Conservation (phyloP, 2,888 invertebrate species). For the Apodemia duryi region DNA sequence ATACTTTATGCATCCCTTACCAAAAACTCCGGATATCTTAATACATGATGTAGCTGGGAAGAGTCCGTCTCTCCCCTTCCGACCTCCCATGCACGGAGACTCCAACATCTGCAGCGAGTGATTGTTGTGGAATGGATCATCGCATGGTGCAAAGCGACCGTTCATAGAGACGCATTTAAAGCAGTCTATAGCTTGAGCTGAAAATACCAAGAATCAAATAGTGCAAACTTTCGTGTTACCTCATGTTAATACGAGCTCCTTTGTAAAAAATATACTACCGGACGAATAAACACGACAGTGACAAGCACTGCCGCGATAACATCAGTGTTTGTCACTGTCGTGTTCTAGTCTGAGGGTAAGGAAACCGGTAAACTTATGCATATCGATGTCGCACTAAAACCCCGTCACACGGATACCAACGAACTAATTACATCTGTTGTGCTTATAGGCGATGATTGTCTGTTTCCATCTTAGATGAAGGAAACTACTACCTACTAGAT, state of each 20-base stretch:
- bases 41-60: constrained; percentile 99
- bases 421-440: no score
- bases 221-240: background rate
- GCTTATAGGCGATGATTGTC: background rate
- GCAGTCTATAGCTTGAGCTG: constrained; percentile 90
- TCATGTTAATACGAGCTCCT: no score
- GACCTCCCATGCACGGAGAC: constrained; percentile 95
- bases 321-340: no score
- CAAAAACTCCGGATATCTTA: constrained; percentile 94
- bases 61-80: constrained; percentile 94
- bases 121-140: constrained; percentile 97
- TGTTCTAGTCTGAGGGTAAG: no score
- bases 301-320: no score
- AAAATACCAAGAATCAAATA: constrained; percentile 23
- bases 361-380: no score
- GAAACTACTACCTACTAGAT: no score
- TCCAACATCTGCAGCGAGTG: constrained; percentile 90
- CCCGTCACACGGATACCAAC: background rate
- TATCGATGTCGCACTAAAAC: no score
- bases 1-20: constrained; percentile 70
- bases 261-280: no score
- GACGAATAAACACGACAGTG: no score
- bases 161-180: constrained; percentile 98
- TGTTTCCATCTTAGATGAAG: no score
- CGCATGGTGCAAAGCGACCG: constrained; percentile 91